phyloP scores from a whole-genome alignment of 2,113 vertebrate species.

The Gadus chalcogrammus region DNA sequence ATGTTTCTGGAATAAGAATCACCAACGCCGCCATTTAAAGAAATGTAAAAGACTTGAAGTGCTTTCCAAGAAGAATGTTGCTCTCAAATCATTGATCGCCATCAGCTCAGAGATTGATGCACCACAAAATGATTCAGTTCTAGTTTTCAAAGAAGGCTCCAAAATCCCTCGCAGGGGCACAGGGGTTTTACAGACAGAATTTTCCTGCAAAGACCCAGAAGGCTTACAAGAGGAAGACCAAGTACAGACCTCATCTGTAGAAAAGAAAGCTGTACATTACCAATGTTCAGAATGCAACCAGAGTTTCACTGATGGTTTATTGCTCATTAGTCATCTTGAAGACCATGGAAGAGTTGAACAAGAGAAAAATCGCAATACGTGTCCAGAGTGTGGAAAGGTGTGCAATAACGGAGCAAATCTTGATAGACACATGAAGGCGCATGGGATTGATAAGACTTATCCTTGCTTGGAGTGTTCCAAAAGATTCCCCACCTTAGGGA shows the following conservation, averaged over 20 bases:
- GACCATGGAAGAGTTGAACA: constrained; percentile 71
- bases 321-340: constrained; percentile 77
- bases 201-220: constrained; percentile 54
- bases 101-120: constrained; percentile 54
- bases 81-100: constrained; percentile 21
- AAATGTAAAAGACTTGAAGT: constrained; percentile 52
- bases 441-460: constrained; percentile 31
- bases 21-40: constrained; percentile 59
- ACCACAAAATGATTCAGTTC: constrained; percentile 46
- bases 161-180: constrained; percentile 45
- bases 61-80: neutral
- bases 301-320: constrained; percentile 73
- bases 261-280: constrained; percentile 57
- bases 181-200: constrained; percentile 62
- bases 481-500: constrained; percentile 37
- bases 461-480: constrained; percentile 59
- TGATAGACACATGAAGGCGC: constrained; percentile 61
- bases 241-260: constrained; percentile 19
- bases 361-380: constrained; percentile 49
- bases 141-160: constrained; percentile 53
- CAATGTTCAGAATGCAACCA: constrained; percentile 77
- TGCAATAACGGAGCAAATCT: constrained; percentile 50
- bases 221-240: constrained; percentile 11
- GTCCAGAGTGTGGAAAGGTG: constrained; percentile 53
- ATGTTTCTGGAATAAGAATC: constrained; percentile 66